These are phyloP conservation scores for Sipha maydis DNA, from an alignment of 2,888 invertebrate species.

Conservation along the genomic window DNA sequence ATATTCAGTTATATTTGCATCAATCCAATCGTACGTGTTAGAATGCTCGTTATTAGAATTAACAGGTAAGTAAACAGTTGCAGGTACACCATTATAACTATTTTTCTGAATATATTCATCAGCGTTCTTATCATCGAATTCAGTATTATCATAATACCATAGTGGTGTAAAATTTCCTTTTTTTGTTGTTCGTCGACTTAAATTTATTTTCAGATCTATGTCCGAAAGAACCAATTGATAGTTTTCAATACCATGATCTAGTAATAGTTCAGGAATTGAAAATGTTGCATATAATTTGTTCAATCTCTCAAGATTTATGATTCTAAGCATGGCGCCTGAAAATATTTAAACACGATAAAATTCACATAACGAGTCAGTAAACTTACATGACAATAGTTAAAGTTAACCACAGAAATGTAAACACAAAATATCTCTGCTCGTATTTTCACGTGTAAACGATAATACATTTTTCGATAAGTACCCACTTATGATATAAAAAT, in stretches of 20 bases:
- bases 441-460: too few species aligned
- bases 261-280: constrained; percentile 28
- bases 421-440: too few species aligned
- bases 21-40: not conserved
- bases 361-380: not conserved
- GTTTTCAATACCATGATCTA: not conserved
- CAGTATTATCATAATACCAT: constrained; percentile 22
- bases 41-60: not conserved
- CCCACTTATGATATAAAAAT: too few species aligned
- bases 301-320: constrained; percentile 7
- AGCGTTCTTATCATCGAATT: constrained; percentile 14
- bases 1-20: constrained; percentile 14
- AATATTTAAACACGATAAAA: not conserved
- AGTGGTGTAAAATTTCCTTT: constrained; percentile 12
- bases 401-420: too few species aligned
- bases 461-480: too few species aligned
- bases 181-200: not conserved
- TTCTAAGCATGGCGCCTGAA: not conserved
- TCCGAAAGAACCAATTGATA: not conserved
- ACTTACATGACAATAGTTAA: too few species aligned
- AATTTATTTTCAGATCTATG: not conserved
- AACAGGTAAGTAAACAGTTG: constrained; percentile 3
- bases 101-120: constrained; percentile 33
- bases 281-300: constrained; percentile 29
- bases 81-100: not conserved